Evolutionary conservation across 2,797 vertebrate genomes (phyloP), one percentile per base, ranked within the genome.

Genomic region (Odontamblyopus lacepedii): DNA sequence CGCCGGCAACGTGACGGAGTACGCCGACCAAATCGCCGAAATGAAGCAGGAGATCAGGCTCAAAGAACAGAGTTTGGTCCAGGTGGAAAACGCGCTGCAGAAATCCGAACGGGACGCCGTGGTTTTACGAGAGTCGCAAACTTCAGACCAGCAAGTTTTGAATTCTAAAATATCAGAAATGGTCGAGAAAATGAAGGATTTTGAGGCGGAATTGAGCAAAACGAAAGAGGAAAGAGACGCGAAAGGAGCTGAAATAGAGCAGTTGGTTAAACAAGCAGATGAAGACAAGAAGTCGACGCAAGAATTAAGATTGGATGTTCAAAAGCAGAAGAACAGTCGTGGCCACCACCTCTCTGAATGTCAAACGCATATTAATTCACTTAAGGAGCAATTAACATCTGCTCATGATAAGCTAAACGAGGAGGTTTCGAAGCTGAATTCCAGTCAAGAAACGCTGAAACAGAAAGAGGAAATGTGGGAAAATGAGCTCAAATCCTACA

Each of bases 31-130:
- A 85, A 78, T 96, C 61, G 2, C 88, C 0, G 74, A 85, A 41
- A 87, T 97, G 71, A 95, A 96, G 83, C 88, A 69, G 71, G 94
- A 96, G 67, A 74, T 95, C 32, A 93, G 91, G 18, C 80, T 91
- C 61, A 97, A 96, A 85, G 95, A 96, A 64, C 94, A 95, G 67
- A 94, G 91, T 69, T 87, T 96, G 76, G 78, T 87, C 35, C 93
- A 79, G 6, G 83, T 93, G 2, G 94, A 96, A 67, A 88, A 80
- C 4, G 91, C 93, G 6, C 88, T 96, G 32, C 87, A 82, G 5
- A 96, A 94, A 76, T 91, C 92, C 0, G 90, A 96, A 72, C 91
- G 87, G 29, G 94, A 96, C 82, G 80, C 85, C 41, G 70, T 61
- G 53, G 80, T 96, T 11, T 80, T 95, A 61, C 91, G 90, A 88